Evolutionary conservation across 2,797 vertebrate species (phyloP).

Genomic region (Rhyacichthys aspro): DNA sequence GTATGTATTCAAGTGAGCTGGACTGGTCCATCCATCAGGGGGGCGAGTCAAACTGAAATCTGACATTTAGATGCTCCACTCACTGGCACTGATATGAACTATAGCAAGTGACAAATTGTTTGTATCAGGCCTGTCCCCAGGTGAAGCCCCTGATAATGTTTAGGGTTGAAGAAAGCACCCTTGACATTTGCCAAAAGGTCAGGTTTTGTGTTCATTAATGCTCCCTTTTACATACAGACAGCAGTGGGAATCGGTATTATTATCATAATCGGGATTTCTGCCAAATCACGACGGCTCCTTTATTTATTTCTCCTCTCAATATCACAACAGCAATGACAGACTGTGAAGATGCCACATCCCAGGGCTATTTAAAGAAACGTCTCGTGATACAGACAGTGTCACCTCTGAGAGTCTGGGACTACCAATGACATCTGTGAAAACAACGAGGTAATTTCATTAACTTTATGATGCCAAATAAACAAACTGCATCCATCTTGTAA

Average conservation of each 20-base stretch:
- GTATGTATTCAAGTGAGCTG: conserved; percentile 58
- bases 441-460: conserved; percentile 1
- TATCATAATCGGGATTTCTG: conserved; percentile 44
- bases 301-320: conserved; percentile 37
- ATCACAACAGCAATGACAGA: conserved; percentile 11
- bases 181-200: conserved; percentile 78
- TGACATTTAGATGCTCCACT: conserved; percentile 80
- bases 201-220: conserved; percentile 67
- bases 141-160: conserved; percentile 70
- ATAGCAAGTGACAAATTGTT: conserved; percentile 75
- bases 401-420: conserved; percentile 8
- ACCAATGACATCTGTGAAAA: conserved; percentile 9
- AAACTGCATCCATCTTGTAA: neutral
- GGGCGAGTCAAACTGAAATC: conserved; percentile 70
- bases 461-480: conserved; percentile 10
- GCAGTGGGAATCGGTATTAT: conserved; percentile 37
- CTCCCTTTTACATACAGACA: conserved; percentile 37
- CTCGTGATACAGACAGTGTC: conserved; percentile 15
- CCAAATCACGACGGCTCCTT: conserved; percentile 27
- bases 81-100: conserved; percentile 70
- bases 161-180: conserved; percentile 67
- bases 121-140: conserved; percentile 62
- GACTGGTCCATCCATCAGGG: conserved; percentile 75
- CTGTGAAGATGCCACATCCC: neutral
- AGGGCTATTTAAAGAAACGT: conserved; percentile 4